Evolutionary conservation across 2,797 vertebrate species (phyloP), one percentile per base, ranked within the genome.

Genomic region (Melanotaenia maccullochi): DNA sequence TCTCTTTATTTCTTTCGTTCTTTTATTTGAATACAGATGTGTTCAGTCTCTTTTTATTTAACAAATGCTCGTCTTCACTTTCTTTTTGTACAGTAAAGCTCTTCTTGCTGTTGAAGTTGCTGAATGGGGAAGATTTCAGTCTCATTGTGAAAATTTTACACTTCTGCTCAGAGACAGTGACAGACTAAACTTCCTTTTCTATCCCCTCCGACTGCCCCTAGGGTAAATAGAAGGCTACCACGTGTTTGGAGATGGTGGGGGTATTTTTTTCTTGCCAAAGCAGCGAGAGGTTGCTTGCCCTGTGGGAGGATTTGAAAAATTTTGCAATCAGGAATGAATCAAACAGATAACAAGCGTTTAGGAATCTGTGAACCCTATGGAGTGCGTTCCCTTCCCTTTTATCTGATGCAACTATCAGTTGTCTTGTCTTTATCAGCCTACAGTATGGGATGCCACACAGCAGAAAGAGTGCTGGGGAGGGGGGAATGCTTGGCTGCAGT

Each of bases 291-390:
- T 83, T 81, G 76, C 83, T 72, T 55, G 58, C 84, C 90, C 88
- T 76, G 79, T 91, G 91, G 92, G 91, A 90, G 90, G 91, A 47
- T 47, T 47, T 94, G 83, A 94, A 93, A 92, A 90, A 92, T 95
- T 93, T 87, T 42, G 84, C 83, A 91, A 95, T 94, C 92, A 92
- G 87, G 86, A 93, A 87, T 90, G 90, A 94, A 94, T 95, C 91
- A 83, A 90, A 84, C 66, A 93, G 93, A 94, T 95, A 94, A 94
- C 93, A 89, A 89, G 89, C 93, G 89, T 94, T 94, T 92, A 91
- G 93, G 92, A 93, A 93, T 95, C 86, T 89, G 71, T 68, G 85
- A 88, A 91, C 91, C 93, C 90, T 85, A 85, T 87, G 92, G 93
- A 92, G 88, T 69, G 76, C 79, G 75, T 84, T 81, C 74, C 65